Evolutionary conservation across 1,140 invertebrate genomes (phyloP), one percentile per base, ranked within the genome.

Genomic region (Ceratoteleas bidentatus): DNA sequence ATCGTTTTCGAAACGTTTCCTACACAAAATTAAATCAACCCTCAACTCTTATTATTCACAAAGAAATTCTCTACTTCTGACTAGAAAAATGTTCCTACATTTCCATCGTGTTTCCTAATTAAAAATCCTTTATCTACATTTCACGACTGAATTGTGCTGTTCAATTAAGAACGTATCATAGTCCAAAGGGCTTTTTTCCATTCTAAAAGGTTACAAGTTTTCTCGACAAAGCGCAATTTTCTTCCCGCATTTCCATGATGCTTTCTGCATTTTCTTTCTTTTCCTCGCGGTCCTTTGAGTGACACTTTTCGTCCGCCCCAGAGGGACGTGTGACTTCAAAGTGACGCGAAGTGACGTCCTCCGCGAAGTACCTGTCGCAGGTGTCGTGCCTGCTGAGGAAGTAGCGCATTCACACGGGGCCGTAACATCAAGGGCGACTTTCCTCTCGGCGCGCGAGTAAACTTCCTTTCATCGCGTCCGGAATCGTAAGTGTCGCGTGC

Each of bases 291-390:
- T 72, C 50, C 57, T 72, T 56, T 10, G 10, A 10, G 50, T 36
- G 54, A 24, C 24, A 61, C 16, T 66, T 66, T 61, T 61, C 33
- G 49, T 13, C 16, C 47, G 40, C 62, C 62, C 62, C 11, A 52
- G 0, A 65, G 75, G 52, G 58, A 70, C 58, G 50, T 36, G 33
- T 45, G 53, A 66, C 24, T 65, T 57, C 43, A 65, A 60, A 69
- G 65, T 70, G 50, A 76, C 34, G 56, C 78, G 50, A 74, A 87
- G 81, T 86, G 84, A 53, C 61, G 66, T 78, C 64, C 80, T 85
- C 50, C 65, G 72, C 64, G 73, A 87, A 87, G 86, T 85, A 87
- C 85, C 78, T 76, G 82, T 82, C 84, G 84, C 78, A 75, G 84
- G 80, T 85, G 77, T 77, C 86, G 73, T 62, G 61, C 49, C 9